Base-by-base conservation (phyloP, 2,797 vertebrate species). In the Rousettus madagascariensis region DNA sequence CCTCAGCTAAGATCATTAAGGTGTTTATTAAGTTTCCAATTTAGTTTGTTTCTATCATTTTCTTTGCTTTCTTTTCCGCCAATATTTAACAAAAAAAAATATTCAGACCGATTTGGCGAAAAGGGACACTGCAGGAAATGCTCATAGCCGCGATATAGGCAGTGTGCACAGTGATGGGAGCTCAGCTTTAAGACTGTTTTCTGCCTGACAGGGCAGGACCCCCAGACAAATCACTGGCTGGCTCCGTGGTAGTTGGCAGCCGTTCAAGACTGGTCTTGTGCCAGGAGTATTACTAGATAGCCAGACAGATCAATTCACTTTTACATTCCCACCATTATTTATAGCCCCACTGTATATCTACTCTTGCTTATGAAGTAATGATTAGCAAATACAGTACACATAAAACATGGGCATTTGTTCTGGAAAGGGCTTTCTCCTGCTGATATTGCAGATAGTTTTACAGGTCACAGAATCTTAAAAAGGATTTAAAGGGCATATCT, bases 281-380 rank as follows among this genome's bases (percentile, higher is more conserved):
- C 98, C 98, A 98, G 97, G 97, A 98, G 98, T 97, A 98, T 98
- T 98, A 98, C 98, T 98, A 98, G 98, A 98, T 98, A 98, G 98
- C 98, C 98, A 99, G 98, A 99, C 98, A 98, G 98, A 99, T 99
- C 99, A 98, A 99, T 99, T 98, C 98, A 98, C 98, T 99, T 98
- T 98, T 99, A 98, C 98, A 98, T 98, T 98, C 98, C 98, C 98
- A 96, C 98, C 98, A 98, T 98, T 99, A 99, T 99, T 99, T 99
- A 99, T 99, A 98, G 98, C 97, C 88, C 95, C 97, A 92, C 98
- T 97, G 98, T 99, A 98, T 98, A 99, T 98, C 98, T 98, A 98
- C 97, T 98, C 98, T 98, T 99, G 98, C 98, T 99, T 98, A 98
- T 98, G 98, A 98, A 98, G 98, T 98, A 98, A 99, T 98, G 98